phyloP scores from a whole-genome alignment of 1,140 invertebrate genomes.

The Pseudachorutes palmiensis region DNA sequence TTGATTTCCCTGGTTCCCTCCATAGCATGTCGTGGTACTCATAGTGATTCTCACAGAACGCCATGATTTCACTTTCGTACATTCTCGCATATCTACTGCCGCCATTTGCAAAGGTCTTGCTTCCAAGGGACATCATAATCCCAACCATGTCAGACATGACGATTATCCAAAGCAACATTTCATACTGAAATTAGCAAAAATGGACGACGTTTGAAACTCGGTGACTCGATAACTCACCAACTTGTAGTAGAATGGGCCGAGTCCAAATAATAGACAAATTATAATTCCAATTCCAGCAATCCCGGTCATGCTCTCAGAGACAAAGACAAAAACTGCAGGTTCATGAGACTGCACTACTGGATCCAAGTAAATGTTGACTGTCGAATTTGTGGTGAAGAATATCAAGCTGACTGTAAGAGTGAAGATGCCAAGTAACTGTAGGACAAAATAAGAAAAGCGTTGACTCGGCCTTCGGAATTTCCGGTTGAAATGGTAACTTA shows the following conservation, averaged over 20 bases:
- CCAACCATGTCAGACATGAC: not conserved
- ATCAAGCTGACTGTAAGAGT: not conserved
- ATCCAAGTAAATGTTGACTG: not conserved
- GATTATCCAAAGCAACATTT: constrained; percentile 7
- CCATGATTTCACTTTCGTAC: not conserved
- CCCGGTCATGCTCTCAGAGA: not conserved
- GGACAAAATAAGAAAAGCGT: too few species aligned
- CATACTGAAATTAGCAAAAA: not conserved
- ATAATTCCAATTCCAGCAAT: not conserved
- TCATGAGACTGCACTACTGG: not conserved
- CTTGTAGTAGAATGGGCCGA: too few species aligned
- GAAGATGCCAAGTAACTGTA: not conserved
- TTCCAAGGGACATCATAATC: not conserved
- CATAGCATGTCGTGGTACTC: constrained; percentile 1
- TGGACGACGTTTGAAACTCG: too few species aligned
- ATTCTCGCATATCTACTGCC: not conserved
- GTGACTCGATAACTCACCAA: too few species aligned
- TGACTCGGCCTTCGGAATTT: too few species aligned
- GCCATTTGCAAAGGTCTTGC: not conserved
- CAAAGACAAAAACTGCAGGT: not conserved
- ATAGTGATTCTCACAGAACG: not conserved
- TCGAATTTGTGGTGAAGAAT: not conserved
- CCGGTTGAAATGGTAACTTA: not conserved
- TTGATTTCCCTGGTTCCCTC: not conserved
- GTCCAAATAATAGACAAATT: not conserved